These are phyloP conservation scores for Chrysocyon brachyurus DNA, from an alignment of 2,797 vertebrate genomes.

Conservation along the genomic window DNA sequence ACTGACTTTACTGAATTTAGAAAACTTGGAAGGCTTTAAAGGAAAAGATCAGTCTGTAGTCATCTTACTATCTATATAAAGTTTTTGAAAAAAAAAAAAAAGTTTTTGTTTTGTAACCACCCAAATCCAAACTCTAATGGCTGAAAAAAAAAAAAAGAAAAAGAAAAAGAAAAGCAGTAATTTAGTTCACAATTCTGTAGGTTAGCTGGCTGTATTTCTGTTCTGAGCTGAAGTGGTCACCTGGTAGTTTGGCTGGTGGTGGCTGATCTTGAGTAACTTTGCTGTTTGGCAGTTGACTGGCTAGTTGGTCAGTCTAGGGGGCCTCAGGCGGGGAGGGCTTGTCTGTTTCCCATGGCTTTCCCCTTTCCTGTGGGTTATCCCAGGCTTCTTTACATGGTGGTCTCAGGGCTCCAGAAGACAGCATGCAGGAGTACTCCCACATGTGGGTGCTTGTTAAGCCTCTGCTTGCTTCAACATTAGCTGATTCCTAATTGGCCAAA, in stretches of 20 bases:
- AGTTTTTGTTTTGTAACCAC: constrained; percentile 29
- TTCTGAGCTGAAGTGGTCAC: background rate
- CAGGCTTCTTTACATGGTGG: background rate
- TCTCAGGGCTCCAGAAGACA: background rate
- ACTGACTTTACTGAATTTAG: background rate
- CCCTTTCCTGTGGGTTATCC: background rate
- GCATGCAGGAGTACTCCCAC: background rate
- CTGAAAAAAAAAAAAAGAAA: background rate
- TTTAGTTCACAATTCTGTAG: background rate
- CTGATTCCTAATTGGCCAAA: background rate
- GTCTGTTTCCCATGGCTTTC: background rate
- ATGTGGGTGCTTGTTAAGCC: background rate
- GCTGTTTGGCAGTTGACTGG: background rate
- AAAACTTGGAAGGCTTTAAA: constrained; percentile 32
- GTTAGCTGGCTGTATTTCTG: background rate
- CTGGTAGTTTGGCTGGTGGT: background rate
- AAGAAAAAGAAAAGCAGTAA: background rate
- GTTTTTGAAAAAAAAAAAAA: background rate
- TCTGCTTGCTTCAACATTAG: background rate
- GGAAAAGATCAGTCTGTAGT: background rate
- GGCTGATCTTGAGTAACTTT: background rate
- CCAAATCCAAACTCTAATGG: background rate
- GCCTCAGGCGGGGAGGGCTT: background rate
- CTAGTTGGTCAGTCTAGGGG: background rate
- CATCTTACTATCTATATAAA: background rate